Percentiles rank a stretch among this genome's conserved stretches.
Evolutionary conservation across 2,797 vertebrate genomes (phyloP).

Genomic region (Siniperca undulata): DNA sequence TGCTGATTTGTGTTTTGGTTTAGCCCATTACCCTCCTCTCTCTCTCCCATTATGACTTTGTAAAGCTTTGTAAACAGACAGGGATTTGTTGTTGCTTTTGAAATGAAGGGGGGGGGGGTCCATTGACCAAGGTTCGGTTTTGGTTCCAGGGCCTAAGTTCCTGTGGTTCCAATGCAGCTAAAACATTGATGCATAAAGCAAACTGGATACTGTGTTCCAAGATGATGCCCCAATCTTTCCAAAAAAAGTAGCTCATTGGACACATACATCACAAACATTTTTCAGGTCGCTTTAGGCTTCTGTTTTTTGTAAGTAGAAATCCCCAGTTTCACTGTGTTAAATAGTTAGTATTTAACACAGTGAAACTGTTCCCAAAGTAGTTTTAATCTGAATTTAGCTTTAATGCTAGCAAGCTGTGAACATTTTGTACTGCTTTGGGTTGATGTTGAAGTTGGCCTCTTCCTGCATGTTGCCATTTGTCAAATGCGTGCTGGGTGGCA

Average conservation of each 20-base stretch:
- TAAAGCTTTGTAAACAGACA: neutral
- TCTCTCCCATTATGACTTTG: neutral
- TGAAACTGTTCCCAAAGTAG: neutral
- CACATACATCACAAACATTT: neutral
- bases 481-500: constrained; percentile 60
- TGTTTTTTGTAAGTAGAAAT: too few species aligned
- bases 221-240: neutral
- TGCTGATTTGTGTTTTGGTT: constrained; percentile 6
- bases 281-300: neutral
- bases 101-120: neutral
- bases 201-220: neutral
- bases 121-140: neutral
- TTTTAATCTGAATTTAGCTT: constrained; percentile 34
- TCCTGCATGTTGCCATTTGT: constrained; percentile 61
- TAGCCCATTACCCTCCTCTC: neutral
- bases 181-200: neutral
- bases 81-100: neutral
- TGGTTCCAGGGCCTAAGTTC: neutral
- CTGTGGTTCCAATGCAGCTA: neutral
- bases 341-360: neutral
- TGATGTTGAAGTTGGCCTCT: constrained; percentile 59
- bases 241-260: neutral
- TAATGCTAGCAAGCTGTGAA: constrained; percentile 42
- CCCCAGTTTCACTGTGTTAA: too few species aligned
- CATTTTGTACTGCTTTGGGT: constrained; percentile 49